Base-by-base conservation (phyloP, 2,797 vertebrate genomes). In the Cryptoprocta ferox region DNA sequence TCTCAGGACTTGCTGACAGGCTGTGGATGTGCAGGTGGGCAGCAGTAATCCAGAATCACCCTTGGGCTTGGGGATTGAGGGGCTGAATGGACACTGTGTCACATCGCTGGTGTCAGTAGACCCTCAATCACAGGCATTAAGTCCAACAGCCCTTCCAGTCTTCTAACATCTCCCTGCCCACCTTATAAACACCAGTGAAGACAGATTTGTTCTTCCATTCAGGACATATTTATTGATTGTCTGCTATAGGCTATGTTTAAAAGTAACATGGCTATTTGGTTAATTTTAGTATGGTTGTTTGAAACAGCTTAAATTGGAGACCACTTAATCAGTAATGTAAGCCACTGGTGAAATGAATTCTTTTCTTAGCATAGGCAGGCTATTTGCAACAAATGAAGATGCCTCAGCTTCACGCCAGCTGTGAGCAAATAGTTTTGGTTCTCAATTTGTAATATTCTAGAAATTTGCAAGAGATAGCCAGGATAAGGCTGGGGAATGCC, bases 371-470 rank as follows among this genome's bases (percentile, higher is more conserved):
- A 24, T 39, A 11, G 32, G 75, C 73, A 76, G 32, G 5, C 63
- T 53, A n/a, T 92, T 92, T 80, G 63, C 56, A 48, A 83, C 83
- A 79, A 85, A 71, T 82, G 78, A 93, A 78, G 82, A 87, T 42
- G 81, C 48, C 82, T 61, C 53, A 82, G 48, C 63, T 91, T 70
- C 32, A 16, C 42, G 28, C 53, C 88, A 94, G 48, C 90, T 83
- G 86, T 82, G 61, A 92, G 42, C 63, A 93, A 91, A 89, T 53
- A 89, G 79, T 66, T 63, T 80, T 12, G 14, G 28, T 78, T 84
- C 85, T 83, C 61, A 32, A 68, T 89, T 80, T n/a, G 18, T 89
- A 89, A 78, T 73, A 91, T 83, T 83, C 92, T 79, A 92, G 48
- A 94, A 86, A 89, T 94, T 82, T 84, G n/a, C 0, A 37, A 28